phyloP scores from a whole-genome alignment of 2,113 vertebrate species.

The Candoia aspera region DNA sequence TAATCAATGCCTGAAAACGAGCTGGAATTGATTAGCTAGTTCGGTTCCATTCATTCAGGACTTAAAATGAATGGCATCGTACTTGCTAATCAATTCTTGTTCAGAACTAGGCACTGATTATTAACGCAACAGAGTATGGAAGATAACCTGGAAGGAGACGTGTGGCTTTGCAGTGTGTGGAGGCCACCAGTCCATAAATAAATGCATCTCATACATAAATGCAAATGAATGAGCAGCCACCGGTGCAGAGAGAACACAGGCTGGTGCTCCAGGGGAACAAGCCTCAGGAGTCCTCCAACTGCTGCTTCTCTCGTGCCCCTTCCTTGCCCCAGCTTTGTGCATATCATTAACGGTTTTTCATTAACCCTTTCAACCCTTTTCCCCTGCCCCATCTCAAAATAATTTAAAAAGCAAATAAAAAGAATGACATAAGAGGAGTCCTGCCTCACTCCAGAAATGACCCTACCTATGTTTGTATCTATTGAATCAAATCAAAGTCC shows the following conservation, averaged over 20 bases:
- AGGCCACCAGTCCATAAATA: too few relatives aligned
- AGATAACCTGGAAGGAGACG: not conserved
- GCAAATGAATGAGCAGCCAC: rapidly evolving
- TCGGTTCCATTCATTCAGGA: not conserved
- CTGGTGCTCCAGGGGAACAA: rapidly evolving
- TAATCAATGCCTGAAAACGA: too few relatives aligned
- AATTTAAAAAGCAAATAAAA: not conserved
- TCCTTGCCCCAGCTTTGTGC: not conserved
- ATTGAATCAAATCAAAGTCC: not conserved
- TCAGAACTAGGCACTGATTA: not conserved
- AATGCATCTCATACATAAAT: not conserved
- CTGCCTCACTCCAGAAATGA: not conserved
- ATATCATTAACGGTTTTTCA: not conserved
- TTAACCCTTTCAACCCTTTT: not conserved
- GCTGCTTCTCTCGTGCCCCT: not conserved
- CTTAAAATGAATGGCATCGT: not conserved
- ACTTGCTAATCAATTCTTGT: not conserved
- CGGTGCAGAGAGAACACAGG: not conserved
- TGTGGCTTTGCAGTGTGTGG: not conserved
- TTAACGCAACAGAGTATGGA: not conserved
- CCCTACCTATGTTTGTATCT: not conserved
- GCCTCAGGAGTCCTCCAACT: not conserved
- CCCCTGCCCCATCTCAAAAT: not conserved
- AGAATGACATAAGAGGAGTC: not conserved
- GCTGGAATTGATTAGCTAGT: not conserved